Percentiles rank a stretch among this genome's conserved stretches.
phyloP scores from a whole-genome alignment of 2,113 vertebrate genomes.

The Zootoca vivipara region DNA sequence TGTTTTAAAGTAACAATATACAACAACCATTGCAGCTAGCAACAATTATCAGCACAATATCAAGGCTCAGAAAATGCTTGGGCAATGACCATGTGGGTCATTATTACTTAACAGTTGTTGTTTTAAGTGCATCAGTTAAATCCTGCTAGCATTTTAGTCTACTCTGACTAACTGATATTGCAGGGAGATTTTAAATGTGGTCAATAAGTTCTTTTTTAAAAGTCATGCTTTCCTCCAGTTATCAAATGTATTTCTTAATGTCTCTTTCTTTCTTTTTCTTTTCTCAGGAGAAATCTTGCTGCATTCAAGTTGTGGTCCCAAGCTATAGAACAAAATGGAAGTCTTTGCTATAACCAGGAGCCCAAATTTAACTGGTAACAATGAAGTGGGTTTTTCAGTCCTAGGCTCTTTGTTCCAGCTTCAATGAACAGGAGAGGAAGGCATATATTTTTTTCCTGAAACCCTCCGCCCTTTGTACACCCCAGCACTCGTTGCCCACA shows the following conservation, averaged over 20 bases:
- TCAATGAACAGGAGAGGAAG: too few relatives aligned
- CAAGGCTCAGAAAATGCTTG: too few relatives aligned
- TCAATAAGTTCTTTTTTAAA: not conserved
- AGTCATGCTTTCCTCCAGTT: not conserved
- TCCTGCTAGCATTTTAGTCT: not conserved
- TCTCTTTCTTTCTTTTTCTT: not conserved
- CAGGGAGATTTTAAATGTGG: not conserved
- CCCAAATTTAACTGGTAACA: slow-evolving; percentile 10
- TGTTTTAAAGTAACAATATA: too few relatives aligned
- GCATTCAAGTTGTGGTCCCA: not conserved
- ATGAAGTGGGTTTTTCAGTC: not conserved
- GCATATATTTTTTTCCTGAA: too few relatives aligned
- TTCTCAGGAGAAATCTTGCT: not conserved
- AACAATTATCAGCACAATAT: too few relatives aligned
- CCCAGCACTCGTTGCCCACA: too few relatives aligned
- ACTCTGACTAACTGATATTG: not conserved
- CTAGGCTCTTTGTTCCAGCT: not conserved
- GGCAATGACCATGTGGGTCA: too few relatives aligned
- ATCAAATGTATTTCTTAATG: not conserved
- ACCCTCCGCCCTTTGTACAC: too few relatives aligned
- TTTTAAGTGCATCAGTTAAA: not conserved
- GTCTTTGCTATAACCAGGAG: not conserved
- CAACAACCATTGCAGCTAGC: too few relatives aligned
- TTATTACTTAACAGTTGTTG: not conserved
- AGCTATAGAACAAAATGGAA: not conserved